Base-by-base conservation (phyloP, 1,140 invertebrate species). In the Potamilus streckersoni region DNA sequence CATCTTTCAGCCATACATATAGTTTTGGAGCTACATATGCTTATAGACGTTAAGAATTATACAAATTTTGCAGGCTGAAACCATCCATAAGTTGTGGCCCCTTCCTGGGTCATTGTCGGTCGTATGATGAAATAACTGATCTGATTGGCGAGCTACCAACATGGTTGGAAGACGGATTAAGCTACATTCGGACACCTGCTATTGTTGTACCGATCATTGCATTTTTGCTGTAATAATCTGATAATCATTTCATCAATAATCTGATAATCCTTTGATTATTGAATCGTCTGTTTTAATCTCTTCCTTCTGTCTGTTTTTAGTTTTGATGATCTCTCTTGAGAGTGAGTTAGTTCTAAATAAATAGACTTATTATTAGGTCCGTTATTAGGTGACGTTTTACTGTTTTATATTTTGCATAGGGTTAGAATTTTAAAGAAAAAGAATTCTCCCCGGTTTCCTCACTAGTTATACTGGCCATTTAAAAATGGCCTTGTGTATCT, bases 81-180 rank as follows among this genome's bases (percentile, higher is more conserved):
- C 85, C 86, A 14, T 87, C 86, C 15, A 49, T 55, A 17, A 74
- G 83, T 31, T 87, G 86, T 77, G 86, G 86, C n/a, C 86, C 86
- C 2, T 87, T 85, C 27, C 11, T 31, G 8, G 31, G 19, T 49
- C 67, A 38, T 17, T 57, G 66, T 16, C 59, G 69, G 23, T 63
- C 74, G 19, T 76, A 76, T 31, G n/a, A 55, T 31, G 74, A 71
- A 17, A 67, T 76, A 62, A 66, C 62, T 55, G 69, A 71, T 17
- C 38, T 70, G 31, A 38, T 71, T 6, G 69, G 63, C 1, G 31
- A 71, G 19, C 55, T 71, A 17, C 69, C 69, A 17, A 16, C 57
- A 15, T 67, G 69, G 63, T 38, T 71, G 55, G 63, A 76, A 17
- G 69, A 76, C 23, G 64, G 15, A 49, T n/a, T 76, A 14, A 61